phyloP scores from a whole-genome alignment of 1,140 invertebrate genomes.

The Meloidogyne floridensis region DNA sequence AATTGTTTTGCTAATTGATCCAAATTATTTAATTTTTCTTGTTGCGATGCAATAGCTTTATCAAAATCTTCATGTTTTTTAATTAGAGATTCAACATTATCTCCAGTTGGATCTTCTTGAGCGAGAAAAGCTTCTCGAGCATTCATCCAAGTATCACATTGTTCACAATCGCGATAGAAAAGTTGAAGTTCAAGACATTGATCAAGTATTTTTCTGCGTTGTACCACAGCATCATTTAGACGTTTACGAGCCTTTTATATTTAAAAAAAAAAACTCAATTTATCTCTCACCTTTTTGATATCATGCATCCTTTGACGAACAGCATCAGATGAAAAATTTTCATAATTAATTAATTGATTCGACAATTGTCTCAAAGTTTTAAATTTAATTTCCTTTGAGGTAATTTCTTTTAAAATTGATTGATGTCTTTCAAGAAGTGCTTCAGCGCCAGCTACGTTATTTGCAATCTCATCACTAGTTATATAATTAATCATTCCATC shows the following conservation, averaged over 20 bases:
- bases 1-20: constrained; percentile 91
- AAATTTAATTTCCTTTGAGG: constrained; percentile 93
- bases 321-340: constrained; percentile 91
- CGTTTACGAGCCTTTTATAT: constrained; percentile 40
- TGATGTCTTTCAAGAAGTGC: constrained; percentile 93
- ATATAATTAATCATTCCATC: constrained; percentile 97
- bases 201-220: constrained; percentile 87
- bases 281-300: constrained; percentile 79
- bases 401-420: constrained; percentile 95
- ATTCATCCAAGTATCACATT: constrained; percentile 99
- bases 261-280: constrained; percentile 61
- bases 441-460: constrained; percentile 77
- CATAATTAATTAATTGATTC: constrained; percentile 87
- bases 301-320: constrained; percentile 45
- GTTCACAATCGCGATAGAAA: constrained; percentile 78
- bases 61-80: constrained; percentile 99
- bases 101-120: constrained; percentile 69
- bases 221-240: constrained; percentile 79
- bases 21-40: constrained; percentile 94
- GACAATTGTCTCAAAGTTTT: constrained; percentile 96
- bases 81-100: constrained; percentile 94
- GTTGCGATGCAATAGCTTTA: constrained; percentile 96
- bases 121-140: constrained; percentile 90
- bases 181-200: constrained; percentile 96
- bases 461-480: constrained; percentile 96